phyloP scores from a whole-genome alignment of 2,888 invertebrate genomes.

The Leptinotarsa rubiginosa region DNA sequence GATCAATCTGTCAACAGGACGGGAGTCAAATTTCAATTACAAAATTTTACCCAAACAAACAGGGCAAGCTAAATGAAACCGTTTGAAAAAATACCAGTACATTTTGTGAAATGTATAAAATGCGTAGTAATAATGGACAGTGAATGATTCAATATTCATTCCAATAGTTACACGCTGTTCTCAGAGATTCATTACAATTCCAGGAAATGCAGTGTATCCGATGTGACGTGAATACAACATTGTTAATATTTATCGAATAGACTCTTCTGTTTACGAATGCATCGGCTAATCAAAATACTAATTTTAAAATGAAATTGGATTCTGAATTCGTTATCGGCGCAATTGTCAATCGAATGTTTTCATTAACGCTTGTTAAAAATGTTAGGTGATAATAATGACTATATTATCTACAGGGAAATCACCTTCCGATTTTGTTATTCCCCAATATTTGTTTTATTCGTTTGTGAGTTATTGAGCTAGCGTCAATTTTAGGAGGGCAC shows the following conservation, averaged over 20 bases:
- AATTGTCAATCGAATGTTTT: constrained; percentile 35
- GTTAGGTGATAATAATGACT: not conserved
- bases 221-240: constrained; percentile 47
- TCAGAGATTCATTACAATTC: constrained; percentile 44
- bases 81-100: too few species aligned
- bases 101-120: not conserved
- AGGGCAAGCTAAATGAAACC: too few species aligned
- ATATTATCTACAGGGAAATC: not conserved
- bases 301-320: constrained; percentile 49
- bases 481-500: too few species aligned
- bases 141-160: not conserved
- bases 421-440: not conserved
- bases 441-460: too few species aligned
- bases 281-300: constrained; percentile 53
- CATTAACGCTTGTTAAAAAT: constrained; percentile 29
- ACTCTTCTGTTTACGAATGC: constrained; percentile 49
- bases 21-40: too few species aligned
- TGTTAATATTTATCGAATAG: constrained; percentile 50
- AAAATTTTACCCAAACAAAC: too few species aligned
- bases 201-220: constrained; percentile 33
- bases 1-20: too few species aligned
- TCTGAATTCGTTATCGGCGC: constrained; percentile 37
- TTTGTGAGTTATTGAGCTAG: too few species aligned
- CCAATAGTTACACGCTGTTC: constrained; percentile 31
- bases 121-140: not conserved